Conservation (phyloP, 2,113 vertebrate species). For the Xiphophorus couchianus region DNA sequence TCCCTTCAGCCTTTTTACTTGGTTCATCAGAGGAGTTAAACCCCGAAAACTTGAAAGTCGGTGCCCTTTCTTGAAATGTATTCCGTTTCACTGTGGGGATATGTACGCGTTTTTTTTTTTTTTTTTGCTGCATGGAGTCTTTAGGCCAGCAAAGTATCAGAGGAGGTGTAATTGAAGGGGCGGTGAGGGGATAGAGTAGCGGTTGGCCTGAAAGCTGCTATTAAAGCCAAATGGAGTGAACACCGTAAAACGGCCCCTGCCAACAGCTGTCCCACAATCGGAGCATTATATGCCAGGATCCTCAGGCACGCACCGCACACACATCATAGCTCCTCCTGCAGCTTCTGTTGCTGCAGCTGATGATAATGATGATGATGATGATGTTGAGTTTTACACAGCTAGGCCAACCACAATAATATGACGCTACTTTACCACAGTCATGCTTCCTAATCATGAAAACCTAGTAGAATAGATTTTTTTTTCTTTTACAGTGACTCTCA, state of each 20-base stretch:
- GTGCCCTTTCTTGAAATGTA: constrained; percentile 76
- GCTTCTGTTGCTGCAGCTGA: constrained; percentile 10
- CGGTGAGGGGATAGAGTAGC: constrained; percentile 76
- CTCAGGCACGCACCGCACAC: constrained; percentile 39
- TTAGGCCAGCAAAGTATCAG: constrained; percentile 77
- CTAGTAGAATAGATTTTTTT: neutral
- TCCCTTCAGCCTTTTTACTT: constrained; percentile 37
- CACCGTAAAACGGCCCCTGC: constrained; percentile 76
- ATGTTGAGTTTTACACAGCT: constrained; percentile 50
- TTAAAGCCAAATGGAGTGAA: constrained; percentile 81
- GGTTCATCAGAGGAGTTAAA: constrained; percentile 57
- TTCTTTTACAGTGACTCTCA: neutral
- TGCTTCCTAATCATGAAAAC: constrained; percentile 12
- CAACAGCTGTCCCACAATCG: constrained; percentile 78
- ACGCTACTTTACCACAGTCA: constrained; percentile 14
- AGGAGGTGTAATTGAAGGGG: constrained; percentile 82
- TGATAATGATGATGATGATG: constrained; percentile 24
- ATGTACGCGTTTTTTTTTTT: constrained; percentile 1
- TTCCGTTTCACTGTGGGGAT: constrained; percentile 73
- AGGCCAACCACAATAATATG: constrained; percentile 38
- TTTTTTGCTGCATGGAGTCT: constrained; percentile 60
- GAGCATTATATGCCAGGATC: constrained; percentile 68
- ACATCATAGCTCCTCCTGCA: constrained; percentile 25
- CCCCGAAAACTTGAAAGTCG: constrained; percentile 72
- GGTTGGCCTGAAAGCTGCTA: constrained; percentile 78